Conservation (phyloP, 2,888 invertebrate genomes). For the Torymus auratus region DNA sequence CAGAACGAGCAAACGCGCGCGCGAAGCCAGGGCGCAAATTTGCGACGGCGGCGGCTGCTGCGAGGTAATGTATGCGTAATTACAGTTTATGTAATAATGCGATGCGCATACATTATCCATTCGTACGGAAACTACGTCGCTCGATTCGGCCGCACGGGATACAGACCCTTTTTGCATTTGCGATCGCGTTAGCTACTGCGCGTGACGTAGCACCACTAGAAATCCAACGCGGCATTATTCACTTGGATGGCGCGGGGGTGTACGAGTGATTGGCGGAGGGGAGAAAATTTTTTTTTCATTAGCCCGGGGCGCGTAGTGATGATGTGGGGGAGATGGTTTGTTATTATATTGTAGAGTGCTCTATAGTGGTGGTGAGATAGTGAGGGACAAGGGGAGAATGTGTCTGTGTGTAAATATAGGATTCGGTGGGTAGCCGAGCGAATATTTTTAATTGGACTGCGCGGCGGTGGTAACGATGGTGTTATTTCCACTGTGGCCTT, state of each 20-base stretch:
- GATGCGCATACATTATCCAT: constrained; percentile 59
- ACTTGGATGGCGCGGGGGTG: not conserved
- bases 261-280: constrained; percentile 4
- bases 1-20: constrained; percentile 9
- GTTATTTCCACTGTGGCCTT: too few species aligned
- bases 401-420: too few species aligned
- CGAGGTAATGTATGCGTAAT: constrained; percentile 58
- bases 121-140: constrained; percentile 51
- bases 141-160: not conserved
- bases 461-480: too few species aligned
- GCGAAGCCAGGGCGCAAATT: constrained; percentile 30
- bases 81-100: constrained; percentile 59
- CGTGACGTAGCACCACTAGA: constrained; percentile 9
- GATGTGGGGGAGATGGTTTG: not conserved
- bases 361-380: not conserved
- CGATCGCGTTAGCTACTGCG: constrained; percentile 34
- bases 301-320: not conserved
- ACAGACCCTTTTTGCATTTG: constrained; percentile 46
- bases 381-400: too few species aligned
- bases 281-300: not conserved
- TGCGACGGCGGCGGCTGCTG: constrained; percentile 20
- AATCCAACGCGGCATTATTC: constrained; percentile 29
- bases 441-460: too few species aligned
- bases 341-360: not conserved
- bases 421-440: too few species aligned